Evolutionary conservation across 2,888 invertebrate genomes (phyloP), one percentile per base, ranked within the genome.

Genomic region (Ypsolopha sequella): DNA sequence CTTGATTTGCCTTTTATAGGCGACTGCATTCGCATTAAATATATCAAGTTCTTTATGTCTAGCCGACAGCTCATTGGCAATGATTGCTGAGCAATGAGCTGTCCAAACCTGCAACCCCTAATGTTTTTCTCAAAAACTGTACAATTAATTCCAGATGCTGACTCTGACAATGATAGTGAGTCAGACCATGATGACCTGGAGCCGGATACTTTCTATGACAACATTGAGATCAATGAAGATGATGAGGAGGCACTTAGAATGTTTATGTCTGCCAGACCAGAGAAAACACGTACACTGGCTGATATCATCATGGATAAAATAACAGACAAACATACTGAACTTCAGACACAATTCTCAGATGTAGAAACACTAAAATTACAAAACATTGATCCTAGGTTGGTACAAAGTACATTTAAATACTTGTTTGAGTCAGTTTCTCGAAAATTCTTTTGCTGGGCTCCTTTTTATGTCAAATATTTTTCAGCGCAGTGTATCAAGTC

Each of bases 271-370:
- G 54, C 66, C 6, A 78, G 70, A 54, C 79, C 84, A 7, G 80
- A 81, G 51, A 90, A 89, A 50, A 89, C 91, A 34, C 81, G 92
- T 53, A 95, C 95, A 1, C 76, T 99, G 41, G 95, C 95, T 11
- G 97, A 98, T 69, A 92, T 97, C 43, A 96, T 99, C 54, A 91
- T 93, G 87, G 96, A 96, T 60, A 98, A 96, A 85, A 91, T 98
- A 41, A 94, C 94, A 34, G 96, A 98, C 65, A 98, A 97, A 70
- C 92, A 95, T 64, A 95, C 95, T 0, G 97, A 98, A 81, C 88
- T 98, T 13, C 91, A 94, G 44, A 91, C 94, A 36, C 93, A 95
- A 66, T 92, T 95, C 66, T 94, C 95, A 43, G 97, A 97, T 87
- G 89, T 85, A 41, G 92, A 90, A 55, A 90, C 90, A 14, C 67